These are phyloP conservation scores for Sycophila sp. DNA, from an alignment of 1,140 invertebrate species.

Conservation along the genomic window DNA sequence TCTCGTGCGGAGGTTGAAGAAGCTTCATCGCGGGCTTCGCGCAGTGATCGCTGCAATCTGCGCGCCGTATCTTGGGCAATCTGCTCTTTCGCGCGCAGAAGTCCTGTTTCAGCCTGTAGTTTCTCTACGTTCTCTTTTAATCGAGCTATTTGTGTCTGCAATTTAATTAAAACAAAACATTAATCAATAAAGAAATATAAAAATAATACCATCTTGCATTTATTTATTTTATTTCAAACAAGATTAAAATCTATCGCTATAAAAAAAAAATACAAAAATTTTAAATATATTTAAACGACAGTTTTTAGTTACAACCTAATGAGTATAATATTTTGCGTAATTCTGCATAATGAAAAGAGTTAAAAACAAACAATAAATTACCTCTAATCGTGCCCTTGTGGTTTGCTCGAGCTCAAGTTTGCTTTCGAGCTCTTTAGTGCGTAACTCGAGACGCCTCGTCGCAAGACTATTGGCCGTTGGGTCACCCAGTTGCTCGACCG, in stretches of 20 bases:
- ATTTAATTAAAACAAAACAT: constrained; percentile 31
- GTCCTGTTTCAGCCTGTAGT: constrained; percentile 77
- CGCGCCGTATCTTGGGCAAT: constrained; percentile 80
- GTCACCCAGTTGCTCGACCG: constrained; percentile 81
- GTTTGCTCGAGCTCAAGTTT: constrained; percentile 90
- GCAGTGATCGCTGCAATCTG: constrained; percentile 74
- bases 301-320: not conserved
- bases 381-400: constrained; percentile 83
- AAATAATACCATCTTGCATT: not conserved
- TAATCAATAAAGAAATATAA: not conserved
- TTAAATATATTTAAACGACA: too few species aligned
- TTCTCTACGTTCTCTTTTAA: constrained; percentile 87
- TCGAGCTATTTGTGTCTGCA: constrained; percentile 77
- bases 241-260: not conserved
- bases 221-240: too few species aligned
- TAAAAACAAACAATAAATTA: constrained; percentile 49
- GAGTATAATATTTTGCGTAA: too few species aligned
- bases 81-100: constrained; percentile 77
- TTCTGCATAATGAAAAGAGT: not conserved
- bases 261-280: too few species aligned
- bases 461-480: constrained; percentile 80
- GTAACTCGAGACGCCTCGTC: constrained; percentile 76
- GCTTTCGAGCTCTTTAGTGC: constrained; percentile 88
- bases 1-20: constrained; percentile 74
- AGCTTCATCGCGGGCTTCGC: constrained; percentile 80